Evolutionary conservation across 2,888 invertebrate species (phyloP), one percentile per base, ranked within the genome.

Genomic region (Tryphoninae sp.): DNA sequence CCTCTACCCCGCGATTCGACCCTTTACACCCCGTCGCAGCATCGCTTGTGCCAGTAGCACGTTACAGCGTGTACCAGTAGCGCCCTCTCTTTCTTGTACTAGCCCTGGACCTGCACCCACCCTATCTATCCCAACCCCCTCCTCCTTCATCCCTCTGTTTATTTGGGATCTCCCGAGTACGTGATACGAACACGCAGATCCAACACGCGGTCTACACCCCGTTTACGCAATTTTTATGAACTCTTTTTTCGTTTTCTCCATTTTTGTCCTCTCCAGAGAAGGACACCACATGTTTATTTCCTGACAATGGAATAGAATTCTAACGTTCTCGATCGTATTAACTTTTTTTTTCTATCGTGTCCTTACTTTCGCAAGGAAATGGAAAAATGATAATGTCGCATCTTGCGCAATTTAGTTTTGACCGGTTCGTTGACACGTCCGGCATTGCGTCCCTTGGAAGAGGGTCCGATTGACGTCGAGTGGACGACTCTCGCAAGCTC

Each of bases 111-210:
- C n/a, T 40, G 23, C 62, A 64, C 83, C 55, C 73, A 68, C 73
- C 72, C 83, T 78, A 74, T 53, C 8, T 64, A 40, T 69, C 79
- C 80, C 76, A 73, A 81, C 73, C 79, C 58, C 68, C 77, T 82
- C 81, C 72, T 67, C 80, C 55, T 49, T 33, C 33, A 6, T 69
- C 82, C 80, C 78, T 73, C 26, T 86, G 84, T 87, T 86, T 86
- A 86, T 86, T 87, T 82, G 85, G 86, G 86, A 83, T 83, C 85
- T 80, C 74, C 49, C 75, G 75, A 78, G 59, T 79, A 84, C 85
- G 80, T 72, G 78, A 76, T 78, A 76, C 75, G 65, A 59, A 78
- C 61, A 62, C 76, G 80, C 73, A 82, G 83, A 76, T 84, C 71
- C 67, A 71, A 81, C 69, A 77, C 61, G 64, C 62, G 51, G 74